These are phyloP conservation scores for Chymomyza fuscimana DNA, from an alignment of 2,888 invertebrate species.

Conservation along the genomic window DNA sequence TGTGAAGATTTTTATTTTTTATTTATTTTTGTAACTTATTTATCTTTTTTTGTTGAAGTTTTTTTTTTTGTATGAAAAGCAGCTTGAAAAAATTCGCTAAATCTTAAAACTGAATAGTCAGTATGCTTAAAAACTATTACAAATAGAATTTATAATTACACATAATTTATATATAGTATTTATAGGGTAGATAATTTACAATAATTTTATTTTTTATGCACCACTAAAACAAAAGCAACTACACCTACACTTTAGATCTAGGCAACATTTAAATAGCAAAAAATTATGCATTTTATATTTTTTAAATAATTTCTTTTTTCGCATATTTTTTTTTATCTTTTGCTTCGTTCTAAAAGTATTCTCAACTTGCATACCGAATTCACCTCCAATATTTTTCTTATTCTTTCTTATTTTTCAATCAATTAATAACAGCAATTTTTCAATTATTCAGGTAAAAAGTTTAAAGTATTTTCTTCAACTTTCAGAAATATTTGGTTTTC, in stretches of 20 bases:
- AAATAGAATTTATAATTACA: slow-evolving; percentile 39
- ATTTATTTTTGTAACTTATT: slow-evolving; percentile 1
- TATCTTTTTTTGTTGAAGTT: slow-evolving; percentile 11
- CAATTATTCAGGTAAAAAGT: slow-evolving; percentile 74
- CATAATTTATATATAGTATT: slow-evolving; percentile 35
- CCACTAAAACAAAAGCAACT: slow-evolving; percentile 51
- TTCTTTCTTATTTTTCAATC: slow-evolving; percentile 18
- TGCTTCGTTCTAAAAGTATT: slow-evolving; percentile 40
- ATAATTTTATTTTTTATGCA: slow-evolving; percentile 34
- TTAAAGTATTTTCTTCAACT: slow-evolving; percentile 68
- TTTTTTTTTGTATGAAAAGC: slow-evolving; percentile 47
- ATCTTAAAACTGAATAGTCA: slow-evolving; percentile 61
- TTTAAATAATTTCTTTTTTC: slow-evolving; percentile 21
- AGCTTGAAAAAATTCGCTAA: slow-evolving; percentile 70
- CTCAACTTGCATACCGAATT: slow-evolving; percentile 30
- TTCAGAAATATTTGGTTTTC: slow-evolving; percentile 74
- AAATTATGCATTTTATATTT: slow-evolving; percentile 44
- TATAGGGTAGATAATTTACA: slow-evolving; percentile 61
- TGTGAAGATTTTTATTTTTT: slow-evolving; percentile 24
- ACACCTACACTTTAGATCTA: slow-evolving; percentile 47
- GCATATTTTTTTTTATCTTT: slow-evolving; percentile 27
- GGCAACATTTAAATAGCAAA: slow-evolving; percentile 59
- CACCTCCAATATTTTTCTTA: slow-evolving; percentile 5
- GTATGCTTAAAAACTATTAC: slow-evolving; percentile 50
- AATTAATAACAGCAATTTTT: slow-evolving; percentile 69